phyloP scores from a whole-genome alignment of 2,113 vertebrate genomes.

The Muscicapa adusta region DNA sequence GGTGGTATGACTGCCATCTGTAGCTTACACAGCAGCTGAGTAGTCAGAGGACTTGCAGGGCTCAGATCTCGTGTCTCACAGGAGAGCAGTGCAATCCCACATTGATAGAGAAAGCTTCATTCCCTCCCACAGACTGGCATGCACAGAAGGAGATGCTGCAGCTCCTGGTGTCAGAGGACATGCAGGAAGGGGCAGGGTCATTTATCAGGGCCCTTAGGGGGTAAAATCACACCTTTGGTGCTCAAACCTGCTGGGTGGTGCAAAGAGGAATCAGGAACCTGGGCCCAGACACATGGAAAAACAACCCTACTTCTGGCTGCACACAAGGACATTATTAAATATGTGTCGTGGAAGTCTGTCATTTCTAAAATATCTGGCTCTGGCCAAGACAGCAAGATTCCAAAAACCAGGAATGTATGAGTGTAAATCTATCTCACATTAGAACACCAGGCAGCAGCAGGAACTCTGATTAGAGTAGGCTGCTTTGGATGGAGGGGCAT shows the following conservation, averaged over 20 bases:
- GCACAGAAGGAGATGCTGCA: neutral
- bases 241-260: neutral
- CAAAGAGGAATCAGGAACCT: rapidly evolving
- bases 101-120: neutral
- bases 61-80: neutral
- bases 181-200: neutral
- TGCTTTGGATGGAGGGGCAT: neutral
- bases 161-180: neutral
- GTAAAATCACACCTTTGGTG: neutral
- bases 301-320: neutral
- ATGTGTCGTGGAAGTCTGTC: neutral
- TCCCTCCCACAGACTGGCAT: neutral
- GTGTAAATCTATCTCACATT: neutral
- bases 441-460: neutral
- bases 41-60: neutral
- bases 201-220: neutral
- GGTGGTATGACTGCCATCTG: neutral
- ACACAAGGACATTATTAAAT: neutral
- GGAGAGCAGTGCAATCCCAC: neutral
- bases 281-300: neutral
- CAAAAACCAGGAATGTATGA: neutral
- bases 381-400: neutral
- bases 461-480: neutral
- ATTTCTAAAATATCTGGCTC: neutral
- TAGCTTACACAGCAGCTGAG: neutral